A percentile compares a stretch with the other conserved stretches of the same genome.
Evolutionary conservation across 2,888 invertebrate genomes (phyloP).

Genomic region (Caenorhabditis afra): DNA sequence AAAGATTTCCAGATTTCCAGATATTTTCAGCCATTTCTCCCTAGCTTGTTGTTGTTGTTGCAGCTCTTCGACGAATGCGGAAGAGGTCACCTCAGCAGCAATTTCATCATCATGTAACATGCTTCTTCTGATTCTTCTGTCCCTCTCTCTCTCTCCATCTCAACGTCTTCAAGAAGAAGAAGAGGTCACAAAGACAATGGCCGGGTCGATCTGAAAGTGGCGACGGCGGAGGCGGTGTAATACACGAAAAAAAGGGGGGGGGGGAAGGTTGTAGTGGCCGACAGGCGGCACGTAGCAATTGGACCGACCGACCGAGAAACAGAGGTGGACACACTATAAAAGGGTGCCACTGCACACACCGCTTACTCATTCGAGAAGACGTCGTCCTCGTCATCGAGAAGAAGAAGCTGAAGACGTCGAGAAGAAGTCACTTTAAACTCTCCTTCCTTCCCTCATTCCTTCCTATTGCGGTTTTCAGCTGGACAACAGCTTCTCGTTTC

Average conservation of each 20-base stretch:
- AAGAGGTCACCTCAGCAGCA: neutral
- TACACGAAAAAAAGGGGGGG: slow-evolving; percentile 39
- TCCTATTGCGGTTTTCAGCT: no score
- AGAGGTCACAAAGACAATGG: slow-evolving; percentile 42
- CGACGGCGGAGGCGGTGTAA: slow-evolving; percentile 35
- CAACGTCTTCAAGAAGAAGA: no score
- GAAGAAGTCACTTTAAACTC: no score
- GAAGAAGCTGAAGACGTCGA: no score
- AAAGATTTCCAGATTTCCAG: neutral
- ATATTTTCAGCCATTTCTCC: no score
- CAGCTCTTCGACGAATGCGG: neutral
- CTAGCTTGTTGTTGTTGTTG: no score
- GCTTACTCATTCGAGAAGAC: slow-evolving; percentile 29
- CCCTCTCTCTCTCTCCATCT: slow-evolving; percentile 9
- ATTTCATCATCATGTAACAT: slow-evolving; percentile 30
- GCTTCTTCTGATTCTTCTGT: slow-evolving; percentile 13
- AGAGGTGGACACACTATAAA: slow-evolving; percentile 51
- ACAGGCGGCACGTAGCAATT: slow-evolving; percentile 54
- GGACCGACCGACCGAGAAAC: slow-evolving; percentile 4
- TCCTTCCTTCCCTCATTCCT: no score
- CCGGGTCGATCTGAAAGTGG: slow-evolving; percentile 13
- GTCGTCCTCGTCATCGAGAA: slow-evolving; percentile 9
- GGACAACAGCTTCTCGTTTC: no score
- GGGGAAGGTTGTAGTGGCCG: slow-evolving; percentile 44
- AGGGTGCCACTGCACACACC: slow-evolving; percentile 13